Base-by-base conservation (phyloP, 2,888 invertebrate species). In the Monochamus alternatus region DNA sequence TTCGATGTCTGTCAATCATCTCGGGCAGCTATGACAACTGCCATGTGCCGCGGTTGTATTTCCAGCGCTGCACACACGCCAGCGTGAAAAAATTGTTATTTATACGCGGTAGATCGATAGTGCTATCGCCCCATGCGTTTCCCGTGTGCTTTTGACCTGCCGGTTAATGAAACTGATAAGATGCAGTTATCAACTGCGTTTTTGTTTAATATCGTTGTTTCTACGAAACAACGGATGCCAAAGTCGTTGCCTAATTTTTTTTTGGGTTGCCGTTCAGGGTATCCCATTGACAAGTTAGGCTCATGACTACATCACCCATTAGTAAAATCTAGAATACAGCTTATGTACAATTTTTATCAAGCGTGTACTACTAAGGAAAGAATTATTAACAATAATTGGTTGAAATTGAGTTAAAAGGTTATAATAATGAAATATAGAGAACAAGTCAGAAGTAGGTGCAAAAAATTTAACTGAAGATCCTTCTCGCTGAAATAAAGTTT, bases 161-260 rank as follows among this genome's bases (percentile, higher is more conserved):
- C 9, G 32, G 66, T 66, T 66, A 66, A 66, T 66, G 66, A 66
- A 66, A 66, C 31, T 66, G 66, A 66, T 66, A 66, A 66, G 52
- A 31, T 52, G 51, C 55, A 22, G 55, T 55, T 55, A 55, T 55
- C 14, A 2, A 3, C 55, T n/a, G 7, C 55, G 22, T 22, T 22
- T 55, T 55, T 5, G 14, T 55, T 55, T 55, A 55, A 55, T 55
- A 3, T 55, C 12, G n/a, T 38, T 38, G 38, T 7, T 38, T 4
- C 4, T 38, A 47, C 0, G 47, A 12, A 47, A 3, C 47, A 47
- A 47, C 3, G 47, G 10, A 47, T 47, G 47, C 47, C 4, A 38
- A 38, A 38, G 60, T 12, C 38, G n/a, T 38, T 32, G 12, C 12
- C 12, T 14, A 52, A n/a, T n/a, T 7, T 5, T 52, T n/a, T 10